phyloP scores from a whole-genome alignment of 2,888 invertebrate genomes.

The Phengaris arion region DNA sequence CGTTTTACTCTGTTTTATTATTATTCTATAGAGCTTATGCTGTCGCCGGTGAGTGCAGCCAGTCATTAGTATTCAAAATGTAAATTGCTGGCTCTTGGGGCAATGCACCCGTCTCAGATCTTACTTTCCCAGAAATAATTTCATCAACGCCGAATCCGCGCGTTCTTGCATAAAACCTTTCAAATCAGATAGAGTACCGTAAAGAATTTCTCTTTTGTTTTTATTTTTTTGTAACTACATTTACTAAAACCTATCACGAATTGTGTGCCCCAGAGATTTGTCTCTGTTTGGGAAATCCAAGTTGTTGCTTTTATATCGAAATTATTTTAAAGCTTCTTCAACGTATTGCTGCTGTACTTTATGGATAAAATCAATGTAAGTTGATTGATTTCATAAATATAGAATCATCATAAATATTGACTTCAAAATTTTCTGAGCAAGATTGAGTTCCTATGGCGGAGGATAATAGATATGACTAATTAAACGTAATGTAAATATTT shows the following conservation, averaged over 20 bases:
- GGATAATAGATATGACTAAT: too few species aligned
- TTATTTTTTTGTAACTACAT: not conserved
- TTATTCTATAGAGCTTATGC: slow-evolving; percentile 50
- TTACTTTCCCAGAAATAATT: slow-evolving; percentile 76
- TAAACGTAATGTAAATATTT: too few species aligned
- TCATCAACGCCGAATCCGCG: slow-evolving; percentile 71
- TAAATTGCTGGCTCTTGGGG: slow-evolving; percentile 69
- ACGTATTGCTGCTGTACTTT: not conserved
- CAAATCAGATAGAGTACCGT: slow-evolving; percentile 39
- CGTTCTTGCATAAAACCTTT: slow-evolving; percentile 58
- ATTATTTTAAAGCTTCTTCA: not conserved
- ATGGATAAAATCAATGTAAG: not conserved
- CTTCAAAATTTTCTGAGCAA: not conserved
- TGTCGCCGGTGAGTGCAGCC: slow-evolving; percentile 56
- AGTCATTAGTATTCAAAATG: slow-evolving; percentile 76
- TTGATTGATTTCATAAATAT: not conserved
- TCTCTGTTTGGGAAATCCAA: not conserved
- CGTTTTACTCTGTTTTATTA: slow-evolving; percentile 56
- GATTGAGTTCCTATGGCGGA: too few species aligned
- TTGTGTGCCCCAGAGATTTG: not conserved
- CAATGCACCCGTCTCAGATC: slow-evolving; percentile 70
- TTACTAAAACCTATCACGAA: not conserved
- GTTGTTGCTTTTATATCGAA: slow-evolving; percentile 5
- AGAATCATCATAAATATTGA: not conserved
- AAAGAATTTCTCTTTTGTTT: slow-evolving; percentile 37